Evolutionary conservation across 2,113 vertebrate genomes (phyloP).

Genomic region (Leptobrachium leishanense): DNA sequence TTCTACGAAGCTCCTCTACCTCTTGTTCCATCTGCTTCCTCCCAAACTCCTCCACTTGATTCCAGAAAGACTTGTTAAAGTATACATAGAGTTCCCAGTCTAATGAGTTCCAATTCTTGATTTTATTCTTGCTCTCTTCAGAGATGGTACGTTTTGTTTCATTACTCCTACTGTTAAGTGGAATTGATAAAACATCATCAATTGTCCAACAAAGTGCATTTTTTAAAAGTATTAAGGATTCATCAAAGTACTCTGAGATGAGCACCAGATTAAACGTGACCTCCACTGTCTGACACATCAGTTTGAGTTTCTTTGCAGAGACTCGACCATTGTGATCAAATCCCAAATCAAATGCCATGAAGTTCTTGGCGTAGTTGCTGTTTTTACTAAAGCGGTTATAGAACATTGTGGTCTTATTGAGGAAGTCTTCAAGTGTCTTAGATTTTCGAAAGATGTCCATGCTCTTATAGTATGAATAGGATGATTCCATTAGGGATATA

Average conservation of each 20-base stretch:
- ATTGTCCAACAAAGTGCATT: conserved; percentile 77
- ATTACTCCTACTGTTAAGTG: conserved; percentile 70
- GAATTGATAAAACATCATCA: conserved; percentile 76
- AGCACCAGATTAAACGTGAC: conserved; percentile 71
- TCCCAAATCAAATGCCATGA: conserved; percentile 78
- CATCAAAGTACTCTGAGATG: conserved; percentile 79
- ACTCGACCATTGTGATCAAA: conserved; percentile 60
- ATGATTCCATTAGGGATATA: too few species aligned
- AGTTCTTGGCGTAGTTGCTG: conserved; percentile 75
- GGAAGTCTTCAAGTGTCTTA: too few species aligned
- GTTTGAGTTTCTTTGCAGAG: conserved; percentile 10
- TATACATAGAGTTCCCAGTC: conserved; percentile 79
- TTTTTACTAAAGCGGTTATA: conserved; percentile 50
- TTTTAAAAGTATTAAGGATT: conserved; percentile 80
- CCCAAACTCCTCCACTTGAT: conserved; percentile 72
- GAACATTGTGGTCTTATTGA: conserved; percentile 49
- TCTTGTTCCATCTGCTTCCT: conserved; percentile 63
- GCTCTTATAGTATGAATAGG: too few species aligned
- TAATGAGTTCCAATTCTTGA: conserved; percentile 75
- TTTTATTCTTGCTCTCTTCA: conserved; percentile 54
- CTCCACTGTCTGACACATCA: conserved; percentile 60
- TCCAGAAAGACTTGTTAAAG: conserved; percentile 80
- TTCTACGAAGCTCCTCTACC: conserved; percentile 59
- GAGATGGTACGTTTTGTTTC: conserved; percentile 54
- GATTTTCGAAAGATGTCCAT: too few species aligned